Evolutionary conservation across 2,797 vertebrate species (phyloP).

Genomic region (Rhinoraja longicauda): DNA sequence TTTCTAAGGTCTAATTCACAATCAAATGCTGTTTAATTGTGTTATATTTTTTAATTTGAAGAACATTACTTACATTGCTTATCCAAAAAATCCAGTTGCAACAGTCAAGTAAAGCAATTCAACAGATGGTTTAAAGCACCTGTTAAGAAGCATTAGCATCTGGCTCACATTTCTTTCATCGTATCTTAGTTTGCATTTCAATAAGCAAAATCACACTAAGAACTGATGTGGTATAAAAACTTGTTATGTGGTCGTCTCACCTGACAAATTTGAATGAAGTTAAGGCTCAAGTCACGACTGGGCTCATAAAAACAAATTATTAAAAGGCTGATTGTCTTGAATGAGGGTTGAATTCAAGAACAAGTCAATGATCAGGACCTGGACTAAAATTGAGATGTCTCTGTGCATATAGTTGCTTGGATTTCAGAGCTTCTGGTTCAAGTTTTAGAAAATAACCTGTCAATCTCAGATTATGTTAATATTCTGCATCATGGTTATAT

Average conservation of each 20-base stretch:
- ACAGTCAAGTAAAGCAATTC: background rate
- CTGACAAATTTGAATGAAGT: background rate
- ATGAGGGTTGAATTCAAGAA: no score
- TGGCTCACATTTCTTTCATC: background rate
- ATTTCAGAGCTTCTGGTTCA: background rate
- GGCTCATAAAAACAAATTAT: background rate
- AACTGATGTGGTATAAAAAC: background rate
- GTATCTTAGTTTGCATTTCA: background rate
- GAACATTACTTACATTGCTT: background rate
- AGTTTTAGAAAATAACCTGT: background rate
- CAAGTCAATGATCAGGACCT: no score
- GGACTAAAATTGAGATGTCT: no score
- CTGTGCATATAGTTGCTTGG: background rate
- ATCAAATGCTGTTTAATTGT: background rate
- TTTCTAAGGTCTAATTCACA: background rate
- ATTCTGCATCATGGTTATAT: no score
- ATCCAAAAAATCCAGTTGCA: background rate
- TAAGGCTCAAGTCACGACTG: background rate
- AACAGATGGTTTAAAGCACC: background rate
- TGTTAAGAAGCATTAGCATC: background rate
- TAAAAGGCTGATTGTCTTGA: background rate
- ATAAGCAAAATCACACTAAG: background rate
- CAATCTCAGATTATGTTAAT: background rate
- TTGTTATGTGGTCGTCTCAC: background rate
- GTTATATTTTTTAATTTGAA: background rate